These are phyloP conservation scores for Amphiprion clarkii DNA, from an alignment of 2,797 vertebrate genomes.

Conservation along the genomic window DNA sequence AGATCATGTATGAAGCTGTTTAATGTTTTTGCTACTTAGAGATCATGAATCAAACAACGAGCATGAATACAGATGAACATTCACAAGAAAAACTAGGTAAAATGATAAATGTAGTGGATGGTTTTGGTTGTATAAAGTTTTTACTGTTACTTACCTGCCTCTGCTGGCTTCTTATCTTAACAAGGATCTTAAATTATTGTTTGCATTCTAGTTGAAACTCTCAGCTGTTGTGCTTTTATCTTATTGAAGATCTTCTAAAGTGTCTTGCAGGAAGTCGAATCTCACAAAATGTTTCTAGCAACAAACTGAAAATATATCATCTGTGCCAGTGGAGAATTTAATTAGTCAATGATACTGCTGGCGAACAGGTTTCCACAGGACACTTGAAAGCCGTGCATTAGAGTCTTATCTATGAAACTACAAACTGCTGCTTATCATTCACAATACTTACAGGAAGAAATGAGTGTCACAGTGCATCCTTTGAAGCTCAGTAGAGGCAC, in stretches of 20 bases:
- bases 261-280: slow-evolving; percentile 14
- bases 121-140: background rate
- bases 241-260: background rate
- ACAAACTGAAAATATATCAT: no score
- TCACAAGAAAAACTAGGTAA: background rate
- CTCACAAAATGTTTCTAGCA: no score
- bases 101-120: background rate
- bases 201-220: no score
- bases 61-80: no score
- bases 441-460: slow-evolving; percentile 70
- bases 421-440: background rate
- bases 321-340: background rate
- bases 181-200: no score
- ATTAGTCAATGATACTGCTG: background rate
- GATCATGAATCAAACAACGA: no score
- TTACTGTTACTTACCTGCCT: background rate
- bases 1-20: no score
- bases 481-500: slow-evolving; percentile 64
- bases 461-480: slow-evolving; percentile 45
- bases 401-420: slow-evolving; percentile 1
- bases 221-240: no score
- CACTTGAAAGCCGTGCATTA: background rate
- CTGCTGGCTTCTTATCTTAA: background rate
- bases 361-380: slow-evolving; percentile 7
- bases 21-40: no score